Conservation (phyloP, 2,797 vertebrate species). For the Danio tinwini region DNA sequence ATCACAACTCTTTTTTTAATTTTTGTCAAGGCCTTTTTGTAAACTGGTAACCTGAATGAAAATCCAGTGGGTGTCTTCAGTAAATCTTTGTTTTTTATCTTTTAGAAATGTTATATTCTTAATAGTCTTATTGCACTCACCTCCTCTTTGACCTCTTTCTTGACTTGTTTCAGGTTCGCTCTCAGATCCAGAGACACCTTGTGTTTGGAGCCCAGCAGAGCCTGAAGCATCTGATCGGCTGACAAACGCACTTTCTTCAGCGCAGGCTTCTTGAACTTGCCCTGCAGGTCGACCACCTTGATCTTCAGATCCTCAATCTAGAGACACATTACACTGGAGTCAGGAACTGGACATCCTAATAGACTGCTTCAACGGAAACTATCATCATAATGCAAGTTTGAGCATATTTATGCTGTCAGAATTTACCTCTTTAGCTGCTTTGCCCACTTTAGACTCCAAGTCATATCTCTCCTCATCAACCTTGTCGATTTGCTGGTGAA, state of each 20-base stretch:
- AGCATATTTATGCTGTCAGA: neutral
- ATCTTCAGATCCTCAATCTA: constrained; percentile 89
- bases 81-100: no score
- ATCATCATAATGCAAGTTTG: neutral
- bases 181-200: constrained; percentile 89
- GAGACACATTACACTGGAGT: constrained; percentile 13
- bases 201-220: constrained; percentile 89
- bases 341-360: neutral
- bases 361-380: neutral
- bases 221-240: constrained; percentile 86
- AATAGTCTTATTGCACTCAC: constrained; percentile 41
- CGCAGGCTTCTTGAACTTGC: constrained; percentile 88
- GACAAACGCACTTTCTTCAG: constrained; percentile 87
- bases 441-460: constrained; percentile 64
- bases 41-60: no score
- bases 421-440: constrained; percentile 67
- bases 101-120: no score
- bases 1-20: no score
- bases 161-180: constrained; percentile 89
- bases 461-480: constrained; percentile 73
- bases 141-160: constrained; percentile 81
- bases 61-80: no score
- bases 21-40: no score
- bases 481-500: constrained; percentile 65
- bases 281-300: constrained; percentile 86